A percentile compares a stretch with the other conserved stretches of the same genome.
Evolutionary conservation across 2,113 vertebrate species (phyloP).

Genomic region (Gobiocypris rarus): DNA sequence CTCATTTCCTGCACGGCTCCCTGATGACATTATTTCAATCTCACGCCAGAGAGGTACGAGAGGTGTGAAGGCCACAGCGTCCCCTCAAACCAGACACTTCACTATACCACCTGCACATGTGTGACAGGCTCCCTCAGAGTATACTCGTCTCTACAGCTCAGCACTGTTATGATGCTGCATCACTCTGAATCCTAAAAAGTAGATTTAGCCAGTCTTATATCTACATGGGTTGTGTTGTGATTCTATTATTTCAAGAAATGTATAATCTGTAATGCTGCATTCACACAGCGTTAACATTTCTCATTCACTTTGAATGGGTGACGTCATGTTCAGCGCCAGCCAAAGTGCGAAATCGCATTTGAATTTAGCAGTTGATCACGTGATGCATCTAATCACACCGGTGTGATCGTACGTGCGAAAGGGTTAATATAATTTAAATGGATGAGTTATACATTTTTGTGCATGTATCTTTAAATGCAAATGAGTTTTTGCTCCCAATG

Average conservation of each 20-base stretch:
- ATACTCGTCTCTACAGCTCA: not conserved
- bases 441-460: too few species aligned
- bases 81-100: slow-evolving; percentile 19
- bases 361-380: too few species aligned
- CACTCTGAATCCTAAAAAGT: not conserved
- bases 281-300: too few species aligned
- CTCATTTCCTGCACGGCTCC: slow-evolving; percentile 23
- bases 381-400: too few species aligned
- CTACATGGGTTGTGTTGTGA: not conserved
- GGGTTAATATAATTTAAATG: too few species aligned
- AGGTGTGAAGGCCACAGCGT: slow-evolving; percentile 15
- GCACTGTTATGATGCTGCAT: not conserved
- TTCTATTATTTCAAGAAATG: not conserved
- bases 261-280: too few species aligned
- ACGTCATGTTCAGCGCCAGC: too few species aligned
- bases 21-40: slow-evolving; percentile 16
- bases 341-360: too few species aligned
- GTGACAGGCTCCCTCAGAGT: not conserved
- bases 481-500: too few species aligned
- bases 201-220: not conserved
- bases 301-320: too few species aligned
- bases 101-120: not conserved
- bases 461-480: too few species aligned
- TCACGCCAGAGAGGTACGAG: slow-evolving; percentile 28
- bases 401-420: too few species aligned